These are phyloP conservation scores for Neomonachus schauinslandi DNA, from an alignment of 2,113 vertebrate genomes.

Conservation along the genomic window DNA sequence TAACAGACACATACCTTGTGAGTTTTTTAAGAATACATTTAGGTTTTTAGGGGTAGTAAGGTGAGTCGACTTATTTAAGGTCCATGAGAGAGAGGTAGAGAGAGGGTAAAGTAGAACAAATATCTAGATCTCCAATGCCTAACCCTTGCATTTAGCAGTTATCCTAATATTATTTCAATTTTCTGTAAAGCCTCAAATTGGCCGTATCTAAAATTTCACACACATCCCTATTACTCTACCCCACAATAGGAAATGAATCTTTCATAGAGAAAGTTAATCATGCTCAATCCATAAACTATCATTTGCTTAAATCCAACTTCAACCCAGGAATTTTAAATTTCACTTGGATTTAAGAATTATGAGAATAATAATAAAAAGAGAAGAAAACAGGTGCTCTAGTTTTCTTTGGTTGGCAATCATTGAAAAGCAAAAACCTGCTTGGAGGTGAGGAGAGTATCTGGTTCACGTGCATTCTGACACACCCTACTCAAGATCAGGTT, in stretches of 20 bases:
- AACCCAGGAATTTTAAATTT: not conserved
- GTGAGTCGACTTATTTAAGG: not conserved
- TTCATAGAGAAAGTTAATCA: not conserved
- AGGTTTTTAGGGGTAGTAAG: not conserved
- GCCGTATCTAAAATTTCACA: not conserved
- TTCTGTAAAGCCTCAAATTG: slow-evolving; percentile 14
- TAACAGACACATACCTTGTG: not conserved
- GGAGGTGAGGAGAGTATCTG: not conserved
- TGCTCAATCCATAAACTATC: not conserved
- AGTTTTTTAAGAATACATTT: not conserved
- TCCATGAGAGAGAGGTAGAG: not conserved
- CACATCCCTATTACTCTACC: not conserved
- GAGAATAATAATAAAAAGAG: not conserved
- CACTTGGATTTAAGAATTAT: not conserved
- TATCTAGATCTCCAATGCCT: not conserved
- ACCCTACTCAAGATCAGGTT: not conserved
- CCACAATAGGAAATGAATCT: not conserved
- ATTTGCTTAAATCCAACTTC: slow-evolving; percentile 16
- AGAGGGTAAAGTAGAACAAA: not conserved
- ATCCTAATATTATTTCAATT: not conserved
- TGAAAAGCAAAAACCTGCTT: not conserved
- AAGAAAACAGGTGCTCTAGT: not conserved
- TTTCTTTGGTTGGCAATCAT: not conserved
- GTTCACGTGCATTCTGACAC: slow-evolving; percentile 21
- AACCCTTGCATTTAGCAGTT: not conserved